These are phyloP conservation scores for Eospalax fontanierii DNA, from an alignment of 2,797 vertebrate species.

Conservation along the genomic window DNA sequence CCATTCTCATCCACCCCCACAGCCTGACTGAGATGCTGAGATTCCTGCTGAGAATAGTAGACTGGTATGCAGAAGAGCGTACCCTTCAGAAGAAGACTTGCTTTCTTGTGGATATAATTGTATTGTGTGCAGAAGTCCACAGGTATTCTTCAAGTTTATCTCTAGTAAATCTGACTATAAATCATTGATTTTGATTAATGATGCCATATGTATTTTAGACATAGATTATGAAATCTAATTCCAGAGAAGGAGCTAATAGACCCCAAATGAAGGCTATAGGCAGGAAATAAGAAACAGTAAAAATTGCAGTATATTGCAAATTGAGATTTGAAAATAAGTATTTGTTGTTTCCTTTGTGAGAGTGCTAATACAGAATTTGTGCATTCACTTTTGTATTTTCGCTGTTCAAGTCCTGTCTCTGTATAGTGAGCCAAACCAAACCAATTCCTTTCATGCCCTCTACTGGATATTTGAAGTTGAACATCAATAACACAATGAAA, in stretches of 20 bases:
- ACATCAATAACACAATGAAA: background rate
- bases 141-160: slow-evolving; percentile 1
- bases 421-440: background rate
- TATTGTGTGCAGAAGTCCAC: background rate
- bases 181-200: slow-evolving; percentile 44
- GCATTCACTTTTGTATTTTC: background rate
- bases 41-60: background rate
- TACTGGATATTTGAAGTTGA: slow-evolving; percentile 78
- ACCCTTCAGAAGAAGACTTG: background rate
- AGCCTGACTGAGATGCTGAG: background rate
- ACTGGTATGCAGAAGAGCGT: background rate
- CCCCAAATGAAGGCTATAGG: too few relatives aligned
- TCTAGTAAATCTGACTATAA: background rate
- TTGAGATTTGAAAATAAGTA: background rate
- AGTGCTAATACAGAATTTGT: background rate
- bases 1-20: background rate
- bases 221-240: background rate
- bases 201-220: slow-evolving; percentile 14
- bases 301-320: background rate
- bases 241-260: background rate
- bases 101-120: background rate
- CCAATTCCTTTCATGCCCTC: slow-evolving; percentile 79
- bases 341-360: slow-evolving; percentile 22
- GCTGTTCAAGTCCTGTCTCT: background rate
- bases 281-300: slow-evolving; percentile 16